phyloP scores from a whole-genome alignment of 1,140 invertebrate species.

The Cydia splendana region DNA sequence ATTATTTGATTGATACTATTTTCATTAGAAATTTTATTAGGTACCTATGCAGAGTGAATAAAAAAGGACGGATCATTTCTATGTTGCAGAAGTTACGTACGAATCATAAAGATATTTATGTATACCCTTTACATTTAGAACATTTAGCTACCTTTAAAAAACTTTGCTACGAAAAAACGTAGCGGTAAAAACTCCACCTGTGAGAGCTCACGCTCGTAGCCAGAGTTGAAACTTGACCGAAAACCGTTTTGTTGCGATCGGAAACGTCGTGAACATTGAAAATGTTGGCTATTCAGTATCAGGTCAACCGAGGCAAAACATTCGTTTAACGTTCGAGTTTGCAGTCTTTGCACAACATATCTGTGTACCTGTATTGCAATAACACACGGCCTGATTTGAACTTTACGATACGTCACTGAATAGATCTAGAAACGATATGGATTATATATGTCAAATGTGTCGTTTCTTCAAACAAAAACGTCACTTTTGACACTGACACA shows the following conservation, averaged over 20 bases:
- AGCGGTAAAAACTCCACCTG: background rate
- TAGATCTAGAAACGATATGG: too few species aligned
- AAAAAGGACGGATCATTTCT: too few species aligned
- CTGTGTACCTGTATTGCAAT: too few species aligned
- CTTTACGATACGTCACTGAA: too few species aligned
- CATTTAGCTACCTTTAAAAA: background rate
- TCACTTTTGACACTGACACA: too few species aligned
- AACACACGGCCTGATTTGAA: too few species aligned
- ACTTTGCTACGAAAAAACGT: background rate
- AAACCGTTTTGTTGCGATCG: constrained; percentile 12
- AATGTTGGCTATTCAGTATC: background rate
- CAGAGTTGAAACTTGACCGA: constrained; percentile 8
- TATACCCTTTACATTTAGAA: background rate
- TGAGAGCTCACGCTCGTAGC: background rate
- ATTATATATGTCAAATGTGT: too few species aligned
- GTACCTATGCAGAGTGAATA: too few species aligned
- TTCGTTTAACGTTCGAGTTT: background rate
- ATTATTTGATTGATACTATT: background rate
- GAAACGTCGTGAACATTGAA: background rate
- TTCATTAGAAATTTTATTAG: too few species aligned
- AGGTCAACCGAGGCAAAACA: background rate
- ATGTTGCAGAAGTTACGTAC: background rate
- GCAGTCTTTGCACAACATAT: too few species aligned
- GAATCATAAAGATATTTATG: too few species aligned
- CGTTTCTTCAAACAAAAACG: too few species aligned